phyloP scores from a whole-genome alignment of 2,797 vertebrate species.

The Enteromius treurensis region DNA sequence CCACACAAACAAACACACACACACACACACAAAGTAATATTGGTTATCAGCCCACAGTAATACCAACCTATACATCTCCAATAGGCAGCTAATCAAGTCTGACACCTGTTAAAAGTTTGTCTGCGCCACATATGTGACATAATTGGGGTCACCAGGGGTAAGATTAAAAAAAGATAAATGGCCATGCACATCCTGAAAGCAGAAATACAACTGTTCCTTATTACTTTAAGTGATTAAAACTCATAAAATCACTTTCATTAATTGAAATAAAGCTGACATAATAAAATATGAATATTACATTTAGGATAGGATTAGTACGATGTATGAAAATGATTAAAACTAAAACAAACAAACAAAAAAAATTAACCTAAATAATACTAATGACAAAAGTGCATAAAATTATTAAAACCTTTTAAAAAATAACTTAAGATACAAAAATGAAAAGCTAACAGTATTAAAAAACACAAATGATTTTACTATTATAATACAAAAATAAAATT shows the following conservation, averaged over 20 bases:
- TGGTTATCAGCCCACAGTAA: conserved; percentile 17
- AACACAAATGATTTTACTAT: not conserved
- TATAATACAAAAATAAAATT: not conserved
- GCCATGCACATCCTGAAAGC: conserved; percentile 16
- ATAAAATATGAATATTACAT: not conserved
- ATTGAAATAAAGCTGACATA: not conserved
- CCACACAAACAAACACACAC: conserved; percentile 58
- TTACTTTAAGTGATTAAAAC: not conserved
- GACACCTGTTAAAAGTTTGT: conserved; percentile 24
- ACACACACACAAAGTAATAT: conserved; percentile 48
- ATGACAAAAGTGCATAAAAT: not conserved
- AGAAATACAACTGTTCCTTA: conserved; percentile 18
- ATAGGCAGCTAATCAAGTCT: conserved; percentile 26
- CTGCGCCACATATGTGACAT: conserved; percentile 19
- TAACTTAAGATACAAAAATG: not conserved
- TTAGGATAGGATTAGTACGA: not conserved
- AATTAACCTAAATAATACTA: not conserved
- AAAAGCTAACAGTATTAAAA: not conserved
- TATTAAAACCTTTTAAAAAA: not conserved
- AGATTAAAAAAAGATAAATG: conserved; percentile 13
- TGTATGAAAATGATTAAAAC: not conserved
- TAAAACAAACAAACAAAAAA: not conserved
- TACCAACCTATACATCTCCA: conserved; percentile 5
- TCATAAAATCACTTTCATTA: not conserved
- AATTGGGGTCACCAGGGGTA: conserved; percentile 31